phyloP scores from a whole-genome alignment of 2,797 vertebrate species.

The Xyrichtys novacula region DNA sequence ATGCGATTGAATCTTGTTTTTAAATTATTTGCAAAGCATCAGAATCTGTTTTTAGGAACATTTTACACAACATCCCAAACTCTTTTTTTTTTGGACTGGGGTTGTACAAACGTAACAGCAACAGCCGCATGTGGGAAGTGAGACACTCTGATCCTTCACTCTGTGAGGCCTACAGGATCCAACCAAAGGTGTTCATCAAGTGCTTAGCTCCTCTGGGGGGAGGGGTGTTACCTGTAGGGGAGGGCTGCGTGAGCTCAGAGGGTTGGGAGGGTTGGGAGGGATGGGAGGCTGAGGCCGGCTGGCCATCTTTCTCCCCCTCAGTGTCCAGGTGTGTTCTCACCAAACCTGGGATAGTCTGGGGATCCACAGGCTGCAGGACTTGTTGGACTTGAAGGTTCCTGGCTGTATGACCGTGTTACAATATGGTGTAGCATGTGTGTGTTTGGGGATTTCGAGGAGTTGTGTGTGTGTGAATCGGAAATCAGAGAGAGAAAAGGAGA shows the following conservation, averaged over 20 bases:
- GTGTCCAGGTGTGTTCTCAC: conserved; percentile 86
- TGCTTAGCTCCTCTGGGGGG: conserved; percentile 46
- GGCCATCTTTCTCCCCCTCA: conserved; percentile 86
- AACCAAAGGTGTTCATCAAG: conserved; percentile 6
- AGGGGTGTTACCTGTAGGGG: conserved; percentile 92
- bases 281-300: conserved; percentile 78
- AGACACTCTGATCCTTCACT: conserved; percentile 34
- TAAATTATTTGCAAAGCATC: no score
- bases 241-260: conserved; percentile 84
- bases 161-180: conserved; percentile 14
- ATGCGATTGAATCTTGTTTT: no score
- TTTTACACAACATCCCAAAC: no score
- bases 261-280: conserved; percentile 78
- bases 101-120: conserved; percentile 52
- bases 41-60: no score
- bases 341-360: conserved; percentile 87
- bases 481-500: conserved; percentile 32
- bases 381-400: conserved; percentile 91
- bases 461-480: conserved; percentile 18
- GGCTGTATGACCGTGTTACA: conserved; percentile 78
- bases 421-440: conserved; percentile 11
- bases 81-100: no score
- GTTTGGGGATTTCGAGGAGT: neutral
- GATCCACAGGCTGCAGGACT: conserved; percentile 88
- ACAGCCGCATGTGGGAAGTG: conserved; percentile 51